Conservation (phyloP, 2,888 invertebrate genomes). For the Diaphora mendica region DNA sequence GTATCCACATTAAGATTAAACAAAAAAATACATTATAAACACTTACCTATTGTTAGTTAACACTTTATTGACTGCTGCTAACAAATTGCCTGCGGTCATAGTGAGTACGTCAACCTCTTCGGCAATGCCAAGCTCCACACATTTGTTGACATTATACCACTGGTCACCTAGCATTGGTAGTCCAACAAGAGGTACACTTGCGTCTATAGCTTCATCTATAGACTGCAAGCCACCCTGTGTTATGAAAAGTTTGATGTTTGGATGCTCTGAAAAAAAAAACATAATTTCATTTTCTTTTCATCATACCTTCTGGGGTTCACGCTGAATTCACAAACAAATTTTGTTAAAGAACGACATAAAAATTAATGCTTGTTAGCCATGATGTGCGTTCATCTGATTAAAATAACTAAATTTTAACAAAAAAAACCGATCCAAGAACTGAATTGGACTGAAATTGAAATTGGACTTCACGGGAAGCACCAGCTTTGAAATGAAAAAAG, state of each 20-base stretch:
- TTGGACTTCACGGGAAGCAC: too few species aligned
- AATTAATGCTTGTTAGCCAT: background rate
- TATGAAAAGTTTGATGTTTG: constrained; percentile 52
- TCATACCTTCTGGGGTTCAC: background rate
- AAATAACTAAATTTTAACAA: too few species aligned
- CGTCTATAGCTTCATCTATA: constrained; percentile 48
- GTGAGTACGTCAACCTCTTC: constrained; percentile 30
- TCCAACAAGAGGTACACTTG: constrained; percentile 49
- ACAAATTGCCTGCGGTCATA: constrained; percentile 14
- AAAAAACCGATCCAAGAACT: too few species aligned
- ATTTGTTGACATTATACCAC: constrained; percentile 45
- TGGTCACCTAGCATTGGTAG: constrained; percentile 52
- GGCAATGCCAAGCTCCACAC: constrained; percentile 41
- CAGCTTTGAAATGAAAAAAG: too few species aligned
- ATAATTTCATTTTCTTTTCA: background rate
- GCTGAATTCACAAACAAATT: background rate
- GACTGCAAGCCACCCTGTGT: constrained; percentile 51
- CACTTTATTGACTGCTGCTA: constrained; percentile 15
- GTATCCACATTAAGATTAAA: background rate
- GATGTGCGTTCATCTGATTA: background rate
- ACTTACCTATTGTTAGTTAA: constrained; percentile 21
- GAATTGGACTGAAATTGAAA: background rate
- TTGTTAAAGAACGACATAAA: background rate
- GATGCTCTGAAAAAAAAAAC: constrained; percentile 50
- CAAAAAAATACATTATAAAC: background rate